Conservation (phyloP, 2,888 invertebrate genomes). For the Thumatha senex region DNA sequence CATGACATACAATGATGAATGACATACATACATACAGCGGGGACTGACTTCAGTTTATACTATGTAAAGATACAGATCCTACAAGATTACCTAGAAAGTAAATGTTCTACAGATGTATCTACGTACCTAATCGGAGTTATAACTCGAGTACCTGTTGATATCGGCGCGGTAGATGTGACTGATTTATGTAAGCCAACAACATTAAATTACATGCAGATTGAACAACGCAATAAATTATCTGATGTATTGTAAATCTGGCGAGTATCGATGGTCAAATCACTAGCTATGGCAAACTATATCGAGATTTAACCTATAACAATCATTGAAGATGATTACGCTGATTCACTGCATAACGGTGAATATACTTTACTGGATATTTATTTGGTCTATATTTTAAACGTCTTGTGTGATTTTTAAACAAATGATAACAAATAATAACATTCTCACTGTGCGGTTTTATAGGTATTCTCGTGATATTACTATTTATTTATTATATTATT, state of each 20-base stretch:
- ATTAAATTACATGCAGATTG: constrained; percentile 82
- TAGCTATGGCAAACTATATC: constrained; percentile 28
- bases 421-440: no score
- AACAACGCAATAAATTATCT: constrained; percentile 79
- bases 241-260: constrained; percentile 79
- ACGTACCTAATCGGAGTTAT: constrained; percentile 58
- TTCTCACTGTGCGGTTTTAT: no score
- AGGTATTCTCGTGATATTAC: no score
- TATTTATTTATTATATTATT: no score
- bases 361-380: neutral
- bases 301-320: constrained; percentile 9
- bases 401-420: no score
- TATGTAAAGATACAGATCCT: no score
- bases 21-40: no score
- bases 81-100: constrained; percentile 24
- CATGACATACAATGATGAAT: no score
- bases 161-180: constrained; percentile 70
- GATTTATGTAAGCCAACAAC: constrained; percentile 78
- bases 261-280: constrained; percentile 77
- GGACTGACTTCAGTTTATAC: no score
- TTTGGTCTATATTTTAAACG: no score
- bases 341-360: neutral
- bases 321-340: constrained; percentile 19
- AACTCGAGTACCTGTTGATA: constrained; percentile 62
- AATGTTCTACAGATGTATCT: constrained; percentile 49